These are phyloP conservation scores for Heliocidaris tuberculata DNA, from an alignment of 35 echinoderm and acorn worm species.

Conservation along the genomic window DNA sequence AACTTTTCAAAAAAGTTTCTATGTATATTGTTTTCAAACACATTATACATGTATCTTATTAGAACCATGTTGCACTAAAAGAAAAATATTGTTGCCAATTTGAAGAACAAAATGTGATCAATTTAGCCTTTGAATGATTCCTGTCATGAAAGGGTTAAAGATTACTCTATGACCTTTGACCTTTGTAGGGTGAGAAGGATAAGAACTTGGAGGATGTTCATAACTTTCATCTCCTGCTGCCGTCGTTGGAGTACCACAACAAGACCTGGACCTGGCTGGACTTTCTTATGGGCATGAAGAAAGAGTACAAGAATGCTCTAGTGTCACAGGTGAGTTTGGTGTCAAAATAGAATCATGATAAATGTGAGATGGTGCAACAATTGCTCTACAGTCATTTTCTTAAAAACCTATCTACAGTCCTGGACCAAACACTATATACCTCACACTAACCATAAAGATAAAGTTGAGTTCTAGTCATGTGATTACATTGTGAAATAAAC, in stretches of 20 bases:
- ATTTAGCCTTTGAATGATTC: too few relatives aligned
- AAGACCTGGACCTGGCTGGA: conserved; percentile 98
- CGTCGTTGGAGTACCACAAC: conserved; percentile 90
- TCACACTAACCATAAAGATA: too few relatives aligned
- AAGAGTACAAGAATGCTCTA: conserved; percentile 93
- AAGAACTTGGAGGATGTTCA: conserved; percentile 97
- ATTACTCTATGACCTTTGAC: background rate
- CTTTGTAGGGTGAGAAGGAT: conserved; percentile 91
- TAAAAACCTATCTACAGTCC: background rate
- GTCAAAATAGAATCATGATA: background rate
- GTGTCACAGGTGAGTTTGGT: conserved; percentile 78
- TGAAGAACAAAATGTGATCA: too few relatives aligned
- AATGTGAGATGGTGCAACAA: background rate
- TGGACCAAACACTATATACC: background rate
- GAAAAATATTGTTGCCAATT: too few relatives aligned
- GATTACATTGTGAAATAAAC: too few relatives aligned
- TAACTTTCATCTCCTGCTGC: conserved; percentile 82
- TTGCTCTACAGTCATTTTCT: background rate
- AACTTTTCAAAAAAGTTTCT: too few relatives aligned
- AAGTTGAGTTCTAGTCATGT: too few relatives aligned
- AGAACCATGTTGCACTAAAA: too few relatives aligned
- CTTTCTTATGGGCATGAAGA: conserved; percentile 93
- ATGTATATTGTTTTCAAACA: too few relatives aligned
- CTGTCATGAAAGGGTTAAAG: background rate
- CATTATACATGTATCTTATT: too few relatives aligned